These are phyloP conservation scores for Xiphophorus hellerii DNA, from an alignment of 2,113 vertebrate genomes.

Conservation along the genomic window DNA sequence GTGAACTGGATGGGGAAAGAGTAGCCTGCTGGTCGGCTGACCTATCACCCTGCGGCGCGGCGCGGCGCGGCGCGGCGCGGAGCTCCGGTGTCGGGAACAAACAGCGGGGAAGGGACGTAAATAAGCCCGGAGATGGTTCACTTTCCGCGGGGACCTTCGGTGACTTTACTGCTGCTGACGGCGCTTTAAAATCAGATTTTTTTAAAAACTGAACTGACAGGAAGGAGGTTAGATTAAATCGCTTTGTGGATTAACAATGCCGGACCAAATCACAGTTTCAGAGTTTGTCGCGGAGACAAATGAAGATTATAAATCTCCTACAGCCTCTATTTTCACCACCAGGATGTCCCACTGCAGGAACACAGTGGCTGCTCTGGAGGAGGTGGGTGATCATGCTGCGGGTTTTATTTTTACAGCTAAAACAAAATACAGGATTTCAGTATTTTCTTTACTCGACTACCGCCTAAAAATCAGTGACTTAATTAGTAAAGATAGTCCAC, in stretches of 20 bases:
- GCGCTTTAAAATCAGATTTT: background rate
- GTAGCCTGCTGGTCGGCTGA: background rate
- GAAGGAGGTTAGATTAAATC: constrained; percentile 6
- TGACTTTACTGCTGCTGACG: constrained; percentile 47
- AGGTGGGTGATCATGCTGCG: constrained; percentile 81
- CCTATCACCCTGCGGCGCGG: constrained; percentile 49
- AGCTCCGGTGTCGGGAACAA: constrained; percentile 17
- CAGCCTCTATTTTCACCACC: constrained; percentile 98
- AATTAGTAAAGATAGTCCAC: too few relatives aligned
- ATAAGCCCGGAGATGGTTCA: constrained; percentile 69
- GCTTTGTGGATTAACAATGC: constrained; percentile 80
- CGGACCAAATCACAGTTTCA: constrained; percentile 96
- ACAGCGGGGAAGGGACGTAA: constrained; percentile 49
- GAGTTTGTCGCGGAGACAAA: constrained; percentile 98
- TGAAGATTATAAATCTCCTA: constrained; percentile 98
- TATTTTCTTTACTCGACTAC: too few relatives aligned
- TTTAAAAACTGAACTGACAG: background rate
- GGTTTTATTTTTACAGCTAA: too few relatives aligned
- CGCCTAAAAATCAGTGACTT: too few relatives aligned
- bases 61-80: constrained; percentile 19
- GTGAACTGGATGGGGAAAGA: constrained; percentile 17
- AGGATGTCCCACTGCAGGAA: constrained; percentile 97
- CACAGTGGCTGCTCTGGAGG: constrained; percentile 94
- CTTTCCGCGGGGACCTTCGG: constrained; percentile 33
- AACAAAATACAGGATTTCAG: too few relatives aligned